Percentiles rank a stretch among this genome's conserved stretches.
Conservation (phyloP, 1,140 invertebrate species). For the Neotoxoptera formosana region DNA sequence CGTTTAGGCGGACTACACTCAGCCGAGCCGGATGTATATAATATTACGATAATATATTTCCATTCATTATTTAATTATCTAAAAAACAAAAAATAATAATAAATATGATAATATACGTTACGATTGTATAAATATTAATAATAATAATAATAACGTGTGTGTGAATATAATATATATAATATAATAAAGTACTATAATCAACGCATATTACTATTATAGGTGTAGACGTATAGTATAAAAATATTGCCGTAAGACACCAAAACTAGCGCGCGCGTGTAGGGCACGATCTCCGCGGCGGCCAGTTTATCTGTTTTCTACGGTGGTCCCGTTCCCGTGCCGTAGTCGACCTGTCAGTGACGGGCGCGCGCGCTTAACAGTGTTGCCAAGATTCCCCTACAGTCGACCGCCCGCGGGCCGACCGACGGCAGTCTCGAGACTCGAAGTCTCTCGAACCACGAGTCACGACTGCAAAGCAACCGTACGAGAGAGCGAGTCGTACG, state of each 20-base stretch:
- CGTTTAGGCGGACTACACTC: too few species aligned
- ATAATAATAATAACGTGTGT: too few species aligned
- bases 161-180: not conserved
- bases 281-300: too few species aligned
- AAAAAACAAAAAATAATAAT: too few species aligned
- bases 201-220: too few species aligned
- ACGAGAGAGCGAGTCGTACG: not conserved
- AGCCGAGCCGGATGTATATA: too few species aligned
- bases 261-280: too few species aligned
- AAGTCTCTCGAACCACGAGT: too few species aligned
- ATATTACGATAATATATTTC: too few species aligned
- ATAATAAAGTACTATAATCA: not conserved
- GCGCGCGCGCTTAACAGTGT: not conserved
- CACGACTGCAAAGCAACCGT: constrained; percentile 1
- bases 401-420: not conserved
- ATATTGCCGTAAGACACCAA: not conserved
- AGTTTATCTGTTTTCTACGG: too few species aligned
- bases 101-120: not conserved
- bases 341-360: not conserved
- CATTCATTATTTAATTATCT: too few species aligned
- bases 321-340: not conserved
- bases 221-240: not conserved
- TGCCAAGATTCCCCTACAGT: not conserved
- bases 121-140: not conserved
- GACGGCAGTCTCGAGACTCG: not conserved